These are phyloP conservation scores for Lagocephalus sceleratus DNA, from an alignment of 2,797 vertebrate species.

Conservation along the genomic window DNA sequence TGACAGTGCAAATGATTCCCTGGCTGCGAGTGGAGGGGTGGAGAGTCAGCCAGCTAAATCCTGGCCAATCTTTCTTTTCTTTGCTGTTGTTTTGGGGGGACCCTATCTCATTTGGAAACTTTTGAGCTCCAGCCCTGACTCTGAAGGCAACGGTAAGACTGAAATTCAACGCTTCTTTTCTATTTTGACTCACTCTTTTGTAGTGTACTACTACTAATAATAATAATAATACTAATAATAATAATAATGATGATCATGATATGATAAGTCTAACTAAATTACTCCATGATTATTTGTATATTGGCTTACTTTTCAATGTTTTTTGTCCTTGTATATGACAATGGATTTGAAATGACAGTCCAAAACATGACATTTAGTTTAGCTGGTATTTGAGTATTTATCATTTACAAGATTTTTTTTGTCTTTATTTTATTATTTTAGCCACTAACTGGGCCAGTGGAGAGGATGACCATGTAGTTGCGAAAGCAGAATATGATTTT, in stretches of 20 bases:
- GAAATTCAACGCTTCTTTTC: not conserved
- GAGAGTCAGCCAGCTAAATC: conserved; percentile 83
- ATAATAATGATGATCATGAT: too few relatives aligned
- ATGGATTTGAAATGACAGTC: not conserved
- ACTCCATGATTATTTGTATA: too few relatives aligned
- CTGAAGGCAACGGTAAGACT: conserved; percentile 81
- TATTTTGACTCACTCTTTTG: not conserved
- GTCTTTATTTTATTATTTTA: conserved; percentile 46
- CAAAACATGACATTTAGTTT: too few relatives aligned
- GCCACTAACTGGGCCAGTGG: conserved; percentile 89
- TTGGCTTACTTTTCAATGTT: too few relatives aligned
- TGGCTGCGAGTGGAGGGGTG: conserved; percentile 56
- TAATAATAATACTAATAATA: too few relatives aligned
- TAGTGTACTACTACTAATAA: too few relatives aligned
- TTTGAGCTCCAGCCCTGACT: conserved; percentile 77
- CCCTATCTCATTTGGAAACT: conserved; percentile 98
- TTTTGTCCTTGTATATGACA: not conserved
- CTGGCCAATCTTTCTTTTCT: conserved; percentile 96
- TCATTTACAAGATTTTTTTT: not conserved
- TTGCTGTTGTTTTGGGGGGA: conserved; percentile 92
- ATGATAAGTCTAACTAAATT: too few relatives aligned
- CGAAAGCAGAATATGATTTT: conserved; percentile 94
- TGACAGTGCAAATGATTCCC: conserved; percentile 82
- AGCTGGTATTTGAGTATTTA: not conserved
- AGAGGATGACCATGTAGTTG: conserved; percentile 94